Evolutionary conservation across 2,888 invertebrate genomes (phyloP).

Genomic region (Pammene aurita): DNA sequence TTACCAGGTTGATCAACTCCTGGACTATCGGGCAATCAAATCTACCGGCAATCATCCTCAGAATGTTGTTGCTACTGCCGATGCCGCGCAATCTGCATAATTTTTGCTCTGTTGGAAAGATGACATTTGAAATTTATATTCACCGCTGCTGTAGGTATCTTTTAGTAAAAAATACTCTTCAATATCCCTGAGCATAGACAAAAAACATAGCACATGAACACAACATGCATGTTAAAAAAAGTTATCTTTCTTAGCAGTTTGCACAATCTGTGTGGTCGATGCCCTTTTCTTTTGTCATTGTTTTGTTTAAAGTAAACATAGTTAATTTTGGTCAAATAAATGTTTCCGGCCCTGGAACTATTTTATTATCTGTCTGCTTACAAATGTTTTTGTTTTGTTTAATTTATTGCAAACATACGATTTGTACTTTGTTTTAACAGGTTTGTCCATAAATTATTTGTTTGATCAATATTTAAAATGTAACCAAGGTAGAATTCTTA

Average conservation of each 20-base stretch:
- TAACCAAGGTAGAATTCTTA: neutral
- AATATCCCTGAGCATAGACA: slow-evolving; percentile 5
- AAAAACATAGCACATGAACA: slow-evolving; percentile 25
- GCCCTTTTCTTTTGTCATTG: slow-evolving; percentile 49
- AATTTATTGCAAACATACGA: slow-evolving; percentile 28
- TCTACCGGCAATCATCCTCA: no score
- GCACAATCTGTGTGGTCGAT: slow-evolving; percentile 69
- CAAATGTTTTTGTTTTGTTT: slow-evolving; percentile 26
- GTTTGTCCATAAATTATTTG: neutral
- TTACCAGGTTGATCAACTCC: no score
- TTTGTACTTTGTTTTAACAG: neutral
- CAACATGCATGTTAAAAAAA: slow-evolving; percentile 35
- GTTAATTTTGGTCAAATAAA: slow-evolving; percentile 48
- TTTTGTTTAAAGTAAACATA: slow-evolving; percentile 64
- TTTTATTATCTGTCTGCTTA: slow-evolving; percentile 23
- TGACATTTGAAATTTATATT: neutral
- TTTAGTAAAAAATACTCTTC: slow-evolving; percentile 3
- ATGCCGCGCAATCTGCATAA: no score
- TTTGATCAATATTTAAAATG: neutral
- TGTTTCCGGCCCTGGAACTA: slow-evolving; percentile 38
- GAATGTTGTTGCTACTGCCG: no score
- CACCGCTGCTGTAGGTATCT: slow-evolving; percentile 33
- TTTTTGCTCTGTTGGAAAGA: no score
- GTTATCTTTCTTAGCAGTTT: slow-evolving; percentile 41
- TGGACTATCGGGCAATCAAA: no score